A percentile compares a stretch with the other conserved stretches of the same genome.
Evolutionary conservation across 2,797 vertebrate genomes (phyloP).

Genomic region (Brotula barbata): DNA sequence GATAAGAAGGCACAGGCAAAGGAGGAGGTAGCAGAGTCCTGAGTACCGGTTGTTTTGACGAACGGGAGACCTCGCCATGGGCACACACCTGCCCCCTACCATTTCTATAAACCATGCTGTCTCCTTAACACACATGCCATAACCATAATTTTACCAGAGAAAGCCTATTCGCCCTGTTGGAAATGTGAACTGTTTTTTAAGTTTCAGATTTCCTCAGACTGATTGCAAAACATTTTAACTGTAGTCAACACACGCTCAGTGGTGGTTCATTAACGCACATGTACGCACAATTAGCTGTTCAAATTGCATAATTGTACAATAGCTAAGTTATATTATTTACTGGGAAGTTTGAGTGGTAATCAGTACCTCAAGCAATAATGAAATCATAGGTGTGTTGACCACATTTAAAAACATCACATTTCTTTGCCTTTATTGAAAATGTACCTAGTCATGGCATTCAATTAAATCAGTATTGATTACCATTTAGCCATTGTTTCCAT

Average conservation of each 20-base stretch:
- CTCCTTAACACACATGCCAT: slow-evolving; percentile 58
- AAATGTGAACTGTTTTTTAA: slow-evolving; percentile 52
- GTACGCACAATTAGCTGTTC: slow-evolving; percentile 30
- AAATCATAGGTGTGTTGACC: slow-evolving; percentile 46
- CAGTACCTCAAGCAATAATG: slow-evolving; percentile 50
- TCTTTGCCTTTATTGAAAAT: slow-evolving; percentile 47
- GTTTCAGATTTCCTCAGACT: slow-evolving; percentile 66
- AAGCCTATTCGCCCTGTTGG: slow-evolving; percentile 60
- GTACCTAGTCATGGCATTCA: slow-evolving; percentile 15
- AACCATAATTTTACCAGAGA: slow-evolving; percentile 49
- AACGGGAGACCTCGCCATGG: slow-evolving; percentile 62
- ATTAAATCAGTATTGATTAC: slow-evolving; percentile 49
- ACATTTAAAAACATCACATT: slow-evolving; percentile 32
- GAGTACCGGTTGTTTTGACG: slow-evolving; percentile 46
- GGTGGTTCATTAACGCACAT: slow-evolving; percentile 71
- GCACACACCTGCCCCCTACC: slow-evolving; percentile 24
- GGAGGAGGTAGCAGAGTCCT: slow-evolving; percentile 59
- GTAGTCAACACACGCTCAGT: slow-evolving; percentile 47
- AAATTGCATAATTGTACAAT: slow-evolving; percentile 67
- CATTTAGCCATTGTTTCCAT: slow-evolving; percentile 57
- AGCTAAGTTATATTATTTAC: slow-evolving; percentile 38
- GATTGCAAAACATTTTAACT: slow-evolving; percentile 26
- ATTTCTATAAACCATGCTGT: slow-evolving; percentile 32
- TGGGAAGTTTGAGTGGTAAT: slow-evolving; percentile 47
- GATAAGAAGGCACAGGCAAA: slow-evolving; percentile 80